Evolutionary conservation across 1,140 invertebrate species (phyloP).

Genomic region (Drosophila insularis): DNA sequence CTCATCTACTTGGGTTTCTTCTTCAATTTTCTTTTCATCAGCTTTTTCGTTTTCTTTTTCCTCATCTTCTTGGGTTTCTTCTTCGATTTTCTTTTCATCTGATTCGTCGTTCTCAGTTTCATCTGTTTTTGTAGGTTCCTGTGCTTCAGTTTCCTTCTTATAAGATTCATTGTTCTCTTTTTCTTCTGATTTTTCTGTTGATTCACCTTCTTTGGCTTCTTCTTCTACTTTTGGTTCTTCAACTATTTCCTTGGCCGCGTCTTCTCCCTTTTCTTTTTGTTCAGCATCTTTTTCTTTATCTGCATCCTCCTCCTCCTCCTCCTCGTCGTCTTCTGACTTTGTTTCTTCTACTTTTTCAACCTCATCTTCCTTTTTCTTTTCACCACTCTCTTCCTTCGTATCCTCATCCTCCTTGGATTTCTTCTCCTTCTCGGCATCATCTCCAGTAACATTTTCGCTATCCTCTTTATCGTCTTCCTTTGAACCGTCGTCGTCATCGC

Average conservation of each 20-base stretch:
- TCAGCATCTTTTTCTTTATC: neutral
- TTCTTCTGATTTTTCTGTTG: neutral
- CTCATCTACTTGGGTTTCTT: neutral
- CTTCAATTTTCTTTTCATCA: constrained; percentile 7
- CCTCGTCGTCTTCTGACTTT: constrained; percentile 19
- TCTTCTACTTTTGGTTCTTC: constrained; percentile 14
- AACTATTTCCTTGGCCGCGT: neutral
- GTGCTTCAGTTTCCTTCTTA: constrained; percentile 9
- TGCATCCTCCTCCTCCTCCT: neutral
- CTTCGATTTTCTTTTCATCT: constrained; percentile 13
- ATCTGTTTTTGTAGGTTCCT: constrained; percentile 1
- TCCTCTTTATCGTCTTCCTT: constrained; percentile 11
- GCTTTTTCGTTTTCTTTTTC: too few species aligned
- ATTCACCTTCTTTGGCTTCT: neutral
- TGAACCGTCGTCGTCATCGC: constrained; percentile 9
- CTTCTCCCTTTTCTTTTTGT: neutral
- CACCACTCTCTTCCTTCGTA: neutral
- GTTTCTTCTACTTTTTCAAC: constrained; percentile 13
- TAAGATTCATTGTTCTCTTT: neutral
- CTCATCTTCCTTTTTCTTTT: neutral
- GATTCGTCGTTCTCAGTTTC: neutral
- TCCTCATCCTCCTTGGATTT: constrained; percentile 12
- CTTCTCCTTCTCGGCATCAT: constrained; percentile 13
- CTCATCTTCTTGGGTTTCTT: neutral
- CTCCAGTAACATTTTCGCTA: neutral